Base-by-base conservation (phyloP, 2,113 vertebrate species). In the Callaeas wilsoni region DNA sequence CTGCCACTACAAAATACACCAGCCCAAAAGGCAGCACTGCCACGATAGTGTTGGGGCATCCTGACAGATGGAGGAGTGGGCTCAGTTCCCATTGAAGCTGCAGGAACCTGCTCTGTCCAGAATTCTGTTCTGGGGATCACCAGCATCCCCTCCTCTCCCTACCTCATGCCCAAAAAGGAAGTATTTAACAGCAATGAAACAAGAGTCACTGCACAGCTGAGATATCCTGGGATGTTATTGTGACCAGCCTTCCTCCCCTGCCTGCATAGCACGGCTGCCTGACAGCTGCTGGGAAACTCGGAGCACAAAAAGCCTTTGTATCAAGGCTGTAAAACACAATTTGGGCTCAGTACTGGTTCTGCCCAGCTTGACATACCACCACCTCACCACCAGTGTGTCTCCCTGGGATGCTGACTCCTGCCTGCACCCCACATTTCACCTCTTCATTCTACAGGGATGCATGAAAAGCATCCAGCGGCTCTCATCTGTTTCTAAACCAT, bases 351-450 rank as follows among this genome's bases (percentile, higher is more conserved):
- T 64, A 65, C 63, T 81, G 55, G 32, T 55, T 74, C 84, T 68
- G 49, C 20, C 25, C 47, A 68, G 44, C n/a, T 49, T 78, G 25
- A 63, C 50, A 69, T 6, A 42, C 22, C 42, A n/a, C 23, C 55
- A 79, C 5, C 32, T 80, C 75, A 70, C 18, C 18, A 70, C 4
- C 64, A 81, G 4, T 32, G 37, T 44, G 60, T 60, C 16, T 56
- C 25, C 29, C 11, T 0, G 0, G 59, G 53, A 64, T 30, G 42
- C 10, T 71, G 60, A 67, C 4, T 8, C 42, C 50, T 0, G 3
- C 10, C 50, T 2, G 1, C 23, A 69, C 12, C 39, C 21, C 1
- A 1, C 6, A 13, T 59, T 86, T 92, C n/a, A 67, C 39, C 26
- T 74, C 27, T 69, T 52, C 2, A 1, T 53, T 73, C 62, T 69